phyloP scores from a whole-genome alignment of 37 sponge, comb jelly and placozoan genomes.

The Spongilla lacustris region DNA sequence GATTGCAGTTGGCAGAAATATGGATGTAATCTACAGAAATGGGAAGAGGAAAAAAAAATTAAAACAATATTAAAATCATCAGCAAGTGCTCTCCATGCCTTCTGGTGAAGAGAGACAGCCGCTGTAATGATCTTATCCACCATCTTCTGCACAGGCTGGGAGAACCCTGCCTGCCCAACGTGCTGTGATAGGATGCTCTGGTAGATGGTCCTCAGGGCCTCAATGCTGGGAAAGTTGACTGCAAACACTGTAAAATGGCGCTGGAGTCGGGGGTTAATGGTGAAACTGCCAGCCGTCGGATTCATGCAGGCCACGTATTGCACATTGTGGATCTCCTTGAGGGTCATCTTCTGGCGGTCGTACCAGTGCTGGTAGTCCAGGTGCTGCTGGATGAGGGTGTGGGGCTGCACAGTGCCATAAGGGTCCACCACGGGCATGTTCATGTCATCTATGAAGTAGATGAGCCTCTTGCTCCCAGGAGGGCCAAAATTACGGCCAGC shows the following conservation, averaged over 20 bases:
- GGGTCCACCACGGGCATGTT: conserved; percentile 98
- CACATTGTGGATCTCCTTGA: conserved; percentile 95
- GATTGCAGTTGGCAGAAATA: conserved; percentile 98
- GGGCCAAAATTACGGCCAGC: conserved; percentile 98
- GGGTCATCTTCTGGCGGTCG: conserved; percentile 88
- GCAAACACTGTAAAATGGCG: conserved; percentile 99
- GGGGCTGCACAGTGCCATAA: conserved; percentile 98
- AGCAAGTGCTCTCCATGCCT: background rate
- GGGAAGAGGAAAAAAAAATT: background rate
- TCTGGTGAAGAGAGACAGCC: conserved; percentile 86
- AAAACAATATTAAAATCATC: background rate
- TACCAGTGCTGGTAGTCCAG: conserved; percentile 98
- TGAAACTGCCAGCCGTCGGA: conserved; percentile 99
- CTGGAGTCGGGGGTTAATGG: conserved; percentile 99
- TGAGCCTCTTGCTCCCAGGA: conserved; percentile 94
- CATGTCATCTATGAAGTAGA: conserved; percentile 99
- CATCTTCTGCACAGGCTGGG: conserved; percentile 55
- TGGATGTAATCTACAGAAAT: conserved; percentile 44
- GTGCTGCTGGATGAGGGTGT: conserved; percentile 97
- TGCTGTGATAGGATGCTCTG: conserved; percentile 88
- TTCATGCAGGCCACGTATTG: conserved; percentile 99
- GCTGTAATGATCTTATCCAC: conserved; percentile 83
- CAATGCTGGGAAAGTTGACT: conserved; percentile 90
- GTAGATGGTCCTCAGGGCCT: conserved; percentile 93
- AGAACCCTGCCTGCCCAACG: conserved; percentile 64